These are phyloP conservation scores for Meteorus cinctellus DNA, from an alignment of 2,888 invertebrate species.

Conservation along the genomic window DNA sequence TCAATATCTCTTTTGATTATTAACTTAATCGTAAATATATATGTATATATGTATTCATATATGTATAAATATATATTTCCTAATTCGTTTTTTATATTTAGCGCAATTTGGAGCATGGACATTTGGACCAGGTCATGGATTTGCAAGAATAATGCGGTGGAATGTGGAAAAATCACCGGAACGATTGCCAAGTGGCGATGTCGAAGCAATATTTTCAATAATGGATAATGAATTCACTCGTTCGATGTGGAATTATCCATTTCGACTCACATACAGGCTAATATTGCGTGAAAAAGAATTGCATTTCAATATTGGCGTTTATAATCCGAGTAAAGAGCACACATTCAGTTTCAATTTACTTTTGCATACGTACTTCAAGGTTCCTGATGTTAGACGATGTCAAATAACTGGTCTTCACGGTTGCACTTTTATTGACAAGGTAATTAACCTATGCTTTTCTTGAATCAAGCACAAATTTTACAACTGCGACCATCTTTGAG, in stretches of 20 bases:
- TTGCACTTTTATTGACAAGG: slow-evolving; percentile 92
- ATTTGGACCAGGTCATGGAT: slow-evolving; percentile 96
- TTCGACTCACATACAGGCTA: slow-evolving; percentile 93
- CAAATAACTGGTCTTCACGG: slow-evolving; percentile 95
- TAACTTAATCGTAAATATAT: not conserved
- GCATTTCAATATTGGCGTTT: slow-evolving; percentile 94
- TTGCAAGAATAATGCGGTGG: slow-evolving; percentile 95
- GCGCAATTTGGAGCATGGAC: slow-evolving; percentile 97
- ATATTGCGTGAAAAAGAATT: slow-evolving; percentile 93
- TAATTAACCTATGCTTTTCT: slow-evolving; percentile 62
- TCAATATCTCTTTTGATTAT: slow-evolving; percentile 35
- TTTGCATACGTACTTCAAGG: slow-evolving; percentile 96
- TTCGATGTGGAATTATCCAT: slow-evolving; percentile 96
- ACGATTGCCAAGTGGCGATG: slow-evolving; percentile 90
- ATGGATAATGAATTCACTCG: slow-evolving; percentile 95
- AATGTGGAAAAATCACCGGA: slow-evolving; percentile 91
- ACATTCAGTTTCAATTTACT: slow-evolving; percentile 94
- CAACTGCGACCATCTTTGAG: not conserved
- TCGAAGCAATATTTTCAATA: slow-evolving; percentile 92
- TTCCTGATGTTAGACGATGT: slow-evolving; percentile 92
- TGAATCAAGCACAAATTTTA: not conserved
- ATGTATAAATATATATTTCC: no score
- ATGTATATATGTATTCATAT: not conserved
- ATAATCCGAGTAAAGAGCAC: slow-evolving; percentile 93
- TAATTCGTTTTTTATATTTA: slow-evolving; percentile 70